A percentile compares a stretch with the other conserved stretches of the same genome.
Conservation (phyloP, 2,113 vertebrate species). For the Irena cyanogastra region DNA sequence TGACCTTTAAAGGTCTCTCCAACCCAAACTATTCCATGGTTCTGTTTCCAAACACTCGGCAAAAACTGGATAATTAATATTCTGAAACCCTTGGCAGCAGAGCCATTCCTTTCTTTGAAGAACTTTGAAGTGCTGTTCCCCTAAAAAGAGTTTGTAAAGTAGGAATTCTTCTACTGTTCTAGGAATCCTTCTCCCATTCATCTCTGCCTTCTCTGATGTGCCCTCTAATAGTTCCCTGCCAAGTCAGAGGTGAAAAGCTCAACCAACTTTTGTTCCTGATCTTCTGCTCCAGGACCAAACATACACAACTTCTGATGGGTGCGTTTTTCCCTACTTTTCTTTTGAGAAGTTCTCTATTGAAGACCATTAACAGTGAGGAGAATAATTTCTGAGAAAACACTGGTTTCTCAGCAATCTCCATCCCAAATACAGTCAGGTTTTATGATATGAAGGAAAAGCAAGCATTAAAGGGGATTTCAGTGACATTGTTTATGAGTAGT, state of each 20-base stretch:
- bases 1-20: not conserved
- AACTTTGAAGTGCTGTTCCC: not conserved
- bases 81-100: not conserved
- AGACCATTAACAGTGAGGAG: not conserved
- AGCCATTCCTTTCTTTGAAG: not conserved
- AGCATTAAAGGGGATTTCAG: not conserved
- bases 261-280: not conserved
- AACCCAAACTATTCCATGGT: not conserved
- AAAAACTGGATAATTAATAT: not conserved
- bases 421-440: not conserved
- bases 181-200: not conserved
- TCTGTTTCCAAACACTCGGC: not conserved
- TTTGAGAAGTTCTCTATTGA: not conserved
- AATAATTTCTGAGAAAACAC: not conserved
- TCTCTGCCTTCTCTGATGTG: not conserved
- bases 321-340: not conserved
- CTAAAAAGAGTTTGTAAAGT: not conserved
- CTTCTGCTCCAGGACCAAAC: not conserved
- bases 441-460: not conserved
- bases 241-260: not conserved
- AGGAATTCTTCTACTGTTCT: not conserved
- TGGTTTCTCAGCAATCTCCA: not conserved
- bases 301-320: not conserved
- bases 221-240: not conserved
- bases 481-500: not conserved